Evolutionary conservation across 2,113 vertebrate species (phyloP).

Genomic region (Hucho hucho): DNA sequence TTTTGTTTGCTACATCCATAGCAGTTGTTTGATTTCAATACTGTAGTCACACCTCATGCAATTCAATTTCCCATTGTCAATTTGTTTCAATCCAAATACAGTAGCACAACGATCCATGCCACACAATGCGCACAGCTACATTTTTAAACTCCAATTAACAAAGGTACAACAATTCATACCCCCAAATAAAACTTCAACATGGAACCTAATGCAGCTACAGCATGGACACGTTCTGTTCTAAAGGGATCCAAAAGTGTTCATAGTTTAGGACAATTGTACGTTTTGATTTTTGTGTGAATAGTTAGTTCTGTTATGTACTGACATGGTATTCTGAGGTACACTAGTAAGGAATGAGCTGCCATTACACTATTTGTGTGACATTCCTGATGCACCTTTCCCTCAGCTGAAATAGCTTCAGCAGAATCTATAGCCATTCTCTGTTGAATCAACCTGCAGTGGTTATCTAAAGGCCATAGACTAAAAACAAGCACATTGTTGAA

Average conservation of each 20-base stretch:
- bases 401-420: neutral
- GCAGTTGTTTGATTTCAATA: slow-evolving; percentile 62
- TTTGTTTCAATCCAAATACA: slow-evolving; percentile 56
- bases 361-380: neutral
- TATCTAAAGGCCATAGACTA: neutral
- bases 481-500: neutral
- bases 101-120: slow-evolving; percentile 68
- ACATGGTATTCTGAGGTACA: neutral
- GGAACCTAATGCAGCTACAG: slow-evolving; percentile 24
- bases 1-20: slow-evolving; percentile 69
- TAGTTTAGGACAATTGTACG: neutral
- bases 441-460: neutral
- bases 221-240: slow-evolving; percentile 45
- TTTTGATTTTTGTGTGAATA: neutral
- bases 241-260: slow-evolving; percentile 1
- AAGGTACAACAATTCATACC: slow-evolving; percentile 67
- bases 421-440: neutral
- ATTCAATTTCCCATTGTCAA: slow-evolving; percentile 47
- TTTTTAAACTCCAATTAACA: slow-evolving; percentile 63
- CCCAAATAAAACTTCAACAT: slow-evolving; percentile 45
- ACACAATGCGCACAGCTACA: slow-evolving; percentile 65
- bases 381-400: neutral
- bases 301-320: neutral
- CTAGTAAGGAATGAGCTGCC: slow-evolving; percentile 2
- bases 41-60: slow-evolving; percentile 71